Base-by-base conservation (phyloP, 2,113 vertebrate genomes). In the Antennarius striatus region DNA sequence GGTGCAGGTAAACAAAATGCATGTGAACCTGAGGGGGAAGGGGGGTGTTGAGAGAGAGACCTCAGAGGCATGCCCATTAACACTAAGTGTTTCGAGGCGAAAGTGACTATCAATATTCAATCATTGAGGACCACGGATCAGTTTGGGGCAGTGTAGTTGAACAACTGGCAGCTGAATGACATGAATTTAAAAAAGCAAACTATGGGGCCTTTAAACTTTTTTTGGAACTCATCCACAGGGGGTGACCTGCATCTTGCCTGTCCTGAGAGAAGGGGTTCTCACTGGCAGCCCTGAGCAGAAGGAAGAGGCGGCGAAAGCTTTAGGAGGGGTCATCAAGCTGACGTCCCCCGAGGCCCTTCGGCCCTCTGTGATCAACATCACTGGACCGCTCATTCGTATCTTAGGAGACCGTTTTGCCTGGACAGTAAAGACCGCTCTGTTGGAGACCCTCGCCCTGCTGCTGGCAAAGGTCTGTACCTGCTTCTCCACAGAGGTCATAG, bases 261-360 rank as follows among this genome's bases (percentile, higher is more conserved):
- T 99, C 70, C 88, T 99, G 63, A 93, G 98, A 73, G 98, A 99
- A 86, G 98, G 98, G 1, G 94, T 99, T 80, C 90, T 99, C 78
- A 97, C 95, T 2, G 98, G 98, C 56, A 97, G 90, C 75, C 96
- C 98, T 0, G 97, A 99, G 68, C 96, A 98, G 92, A 99, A 99
- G 73, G 96, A 99, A 74, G 98, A 99, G 78, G 96, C 98, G 0
- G 96, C 97, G 50, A 96, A 96, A 83, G 97, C 96, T 0, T 81
- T 99, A 68, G 96, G 97, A 40, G 91, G 94, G 1, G 94, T 99
- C 81, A 98, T 99, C 80, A 94, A 93, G 59, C 89, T 99, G 85
- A 98, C 98, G 30, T 98, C 97, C 1, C 92, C 98, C 0, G 96
- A 99, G 42, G 97, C 98, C 36, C 92, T 99, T 51, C 92, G 95